Percentiles rank a stretch among this genome's conserved stretches.
Conservation (phyloP, 2,113 vertebrate genomes). For the Uria aalge region DNA sequence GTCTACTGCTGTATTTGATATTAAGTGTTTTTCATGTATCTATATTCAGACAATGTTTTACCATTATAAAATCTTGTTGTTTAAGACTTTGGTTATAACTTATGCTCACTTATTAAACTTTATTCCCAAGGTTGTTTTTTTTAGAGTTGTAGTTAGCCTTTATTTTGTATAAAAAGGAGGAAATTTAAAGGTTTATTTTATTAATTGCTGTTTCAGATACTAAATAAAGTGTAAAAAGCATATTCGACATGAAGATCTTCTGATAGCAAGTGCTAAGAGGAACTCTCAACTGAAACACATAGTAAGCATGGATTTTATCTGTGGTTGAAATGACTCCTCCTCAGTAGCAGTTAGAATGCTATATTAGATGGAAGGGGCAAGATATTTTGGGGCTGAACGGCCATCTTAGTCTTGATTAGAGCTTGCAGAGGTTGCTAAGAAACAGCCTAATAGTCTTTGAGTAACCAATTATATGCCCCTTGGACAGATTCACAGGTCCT, state of each 20-base stretch:
- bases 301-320: background rate
- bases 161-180: background rate
- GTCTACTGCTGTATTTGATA: background rate
- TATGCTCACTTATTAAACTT: background rate
- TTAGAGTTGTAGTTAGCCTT: background rate
- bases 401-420: slow-evolving; percentile 77
- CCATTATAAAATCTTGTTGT: background rate
- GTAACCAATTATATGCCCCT: slow-evolving; percentile 83
- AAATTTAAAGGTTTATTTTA: background rate
- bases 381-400: slow-evolving; percentile 68
- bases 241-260: background rate
- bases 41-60: background rate
- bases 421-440: slow-evolving; percentile 86
- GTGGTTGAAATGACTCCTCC: background rate
- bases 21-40: background rate
- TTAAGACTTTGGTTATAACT: background rate
- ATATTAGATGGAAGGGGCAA: slow-evolving; percentile 28
- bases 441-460: slow-evolving; percentile 79
- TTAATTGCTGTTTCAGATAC: background rate
- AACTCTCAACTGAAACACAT: background rate
- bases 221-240: background rate
- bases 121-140: background rate
- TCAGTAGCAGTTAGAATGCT: slow-evolving; percentile 24
- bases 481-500: slow-evolving; percentile 63
- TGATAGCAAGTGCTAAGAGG: background rate